Conservation (phyloP, 2,113 vertebrate species). For the Marmota monax region DNA sequence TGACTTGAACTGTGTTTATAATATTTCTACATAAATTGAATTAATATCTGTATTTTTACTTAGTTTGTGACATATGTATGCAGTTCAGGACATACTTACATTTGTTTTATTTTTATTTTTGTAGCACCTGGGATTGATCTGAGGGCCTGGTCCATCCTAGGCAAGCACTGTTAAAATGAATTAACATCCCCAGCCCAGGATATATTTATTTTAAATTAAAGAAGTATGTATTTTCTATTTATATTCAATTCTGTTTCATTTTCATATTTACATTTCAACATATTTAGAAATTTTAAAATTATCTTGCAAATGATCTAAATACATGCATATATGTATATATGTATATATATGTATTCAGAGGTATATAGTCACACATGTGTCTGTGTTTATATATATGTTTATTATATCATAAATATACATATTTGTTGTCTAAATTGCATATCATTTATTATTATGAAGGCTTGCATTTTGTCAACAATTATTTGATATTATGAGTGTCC, state of each 20-base stretch:
- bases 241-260: not conserved
- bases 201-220: not conserved
- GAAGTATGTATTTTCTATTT: not conserved
- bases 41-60: not conserved
- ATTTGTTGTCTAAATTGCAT: too few species aligned
- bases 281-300: not conserved
- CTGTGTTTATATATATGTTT: too few species aligned
- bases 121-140: too few species aligned
- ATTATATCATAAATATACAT: too few species aligned
- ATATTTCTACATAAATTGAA: not conserved
- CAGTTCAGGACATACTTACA: not conserved
- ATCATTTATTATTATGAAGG: not conserved
- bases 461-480: not conserved
- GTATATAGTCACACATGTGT: not conserved
- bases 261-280: not conserved
- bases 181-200: not conserved
- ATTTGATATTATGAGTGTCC: not conserved
- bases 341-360: not conserved
- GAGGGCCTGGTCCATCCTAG: too few species aligned
- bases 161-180: too few species aligned
- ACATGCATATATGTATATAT: not conserved
- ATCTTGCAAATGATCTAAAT: rapidly evolving
- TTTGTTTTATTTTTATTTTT: not conserved
- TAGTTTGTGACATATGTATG: not conserved
- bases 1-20: not conserved